A percentile compares a stretch with the other conserved stretches of the same genome.
Conservation (phyloP, 1,140 invertebrate species). For the Pachyrhynchus sulphureomaculatus region DNA sequence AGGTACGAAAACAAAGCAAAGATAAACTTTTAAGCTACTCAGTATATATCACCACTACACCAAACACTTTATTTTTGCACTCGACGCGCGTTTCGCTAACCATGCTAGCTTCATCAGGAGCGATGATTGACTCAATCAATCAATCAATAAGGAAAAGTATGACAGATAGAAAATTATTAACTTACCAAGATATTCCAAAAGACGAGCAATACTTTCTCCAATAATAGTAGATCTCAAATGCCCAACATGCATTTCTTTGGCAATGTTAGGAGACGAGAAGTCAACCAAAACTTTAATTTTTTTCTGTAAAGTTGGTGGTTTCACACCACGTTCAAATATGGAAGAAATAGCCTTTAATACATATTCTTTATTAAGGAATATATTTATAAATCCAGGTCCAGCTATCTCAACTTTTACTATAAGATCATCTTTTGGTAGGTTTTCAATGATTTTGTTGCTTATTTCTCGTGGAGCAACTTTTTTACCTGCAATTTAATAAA, state of each 20-base stretch:
- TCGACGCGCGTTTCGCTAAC: too few species aligned
- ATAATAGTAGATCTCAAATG: conserved; percentile 97
- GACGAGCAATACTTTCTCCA: conserved; percentile 87
- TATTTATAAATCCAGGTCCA: conserved; percentile 94
- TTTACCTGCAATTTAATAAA: conserved; percentile 48
- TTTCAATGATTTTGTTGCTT: conserved; percentile 75
- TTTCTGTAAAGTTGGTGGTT: conserved; percentile 64
- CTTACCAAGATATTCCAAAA: conserved; percentile 81
- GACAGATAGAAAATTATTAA: too few species aligned
- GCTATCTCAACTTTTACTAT: conserved; percentile 81
- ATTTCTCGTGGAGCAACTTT: conserved; percentile 75
- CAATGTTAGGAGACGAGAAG: conserved; percentile 98
- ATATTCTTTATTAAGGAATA: conserved; percentile 75
- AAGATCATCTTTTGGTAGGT: conserved; percentile 64
- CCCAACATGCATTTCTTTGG: conserved; percentile 99
- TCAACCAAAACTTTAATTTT: conserved; percentile 83
- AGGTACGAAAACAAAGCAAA: too few species aligned
- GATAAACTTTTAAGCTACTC: too few species aligned
- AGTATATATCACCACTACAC: too few species aligned
- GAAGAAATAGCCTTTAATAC: conserved; percentile 63
- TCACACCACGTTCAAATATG: conserved; percentile 72
- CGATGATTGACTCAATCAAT: too few species aligned
- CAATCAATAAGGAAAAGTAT: too few species aligned
- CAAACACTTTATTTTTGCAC: too few species aligned
- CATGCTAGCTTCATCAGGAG: too few species aligned